Percentiles rank a stretch among this genome's conserved stretches.
Conservation (phyloP, 2,113 vertebrate species). For the Phaetusa simplex region DNA sequence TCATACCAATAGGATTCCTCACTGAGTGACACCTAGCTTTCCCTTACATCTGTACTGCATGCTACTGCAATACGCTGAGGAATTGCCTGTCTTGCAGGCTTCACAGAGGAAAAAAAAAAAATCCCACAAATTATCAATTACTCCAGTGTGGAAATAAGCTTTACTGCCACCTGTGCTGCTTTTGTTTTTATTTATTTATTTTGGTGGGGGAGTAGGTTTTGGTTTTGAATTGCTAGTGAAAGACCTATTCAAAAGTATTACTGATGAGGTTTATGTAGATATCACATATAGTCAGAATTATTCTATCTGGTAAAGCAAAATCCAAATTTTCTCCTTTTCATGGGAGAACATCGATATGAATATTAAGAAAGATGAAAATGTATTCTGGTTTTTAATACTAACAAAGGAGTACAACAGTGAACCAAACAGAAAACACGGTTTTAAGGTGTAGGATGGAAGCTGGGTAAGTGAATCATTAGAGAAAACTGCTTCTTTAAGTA, state of each 20-base stretch:
- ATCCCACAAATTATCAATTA: conserved; percentile 61
- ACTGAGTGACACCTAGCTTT: conserved; percentile 57
- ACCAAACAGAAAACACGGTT: neutral
- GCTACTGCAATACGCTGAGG: conserved; percentile 45
- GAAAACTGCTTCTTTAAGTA: neutral
- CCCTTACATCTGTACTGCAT: conserved; percentile 60
- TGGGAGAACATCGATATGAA: neutral
- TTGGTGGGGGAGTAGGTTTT: neutral
- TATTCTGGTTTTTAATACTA: neutral
- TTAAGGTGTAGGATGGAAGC: conserved; percentile 6
- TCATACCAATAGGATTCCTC: conserved; percentile 65
- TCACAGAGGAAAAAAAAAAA: neutral
- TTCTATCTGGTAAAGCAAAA: neutral
- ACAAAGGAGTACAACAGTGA: neutral
- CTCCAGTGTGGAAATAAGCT: neutral
- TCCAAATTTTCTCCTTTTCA: neutral
- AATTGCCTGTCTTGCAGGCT: conserved; percentile 40
- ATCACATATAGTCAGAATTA: neutral
- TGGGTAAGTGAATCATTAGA: neutral
- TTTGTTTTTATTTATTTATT: neutral
- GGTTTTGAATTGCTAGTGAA: neutral
- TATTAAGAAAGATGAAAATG: neutral
- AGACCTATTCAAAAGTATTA: neutral
- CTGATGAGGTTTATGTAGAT: neutral
- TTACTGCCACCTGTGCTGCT: conserved; percentile 2